These are phyloP conservation scores for Dendropsophus ebraccatus DNA, from an alignment of 2,113 vertebrate genomes.

Conservation along the genomic window DNA sequence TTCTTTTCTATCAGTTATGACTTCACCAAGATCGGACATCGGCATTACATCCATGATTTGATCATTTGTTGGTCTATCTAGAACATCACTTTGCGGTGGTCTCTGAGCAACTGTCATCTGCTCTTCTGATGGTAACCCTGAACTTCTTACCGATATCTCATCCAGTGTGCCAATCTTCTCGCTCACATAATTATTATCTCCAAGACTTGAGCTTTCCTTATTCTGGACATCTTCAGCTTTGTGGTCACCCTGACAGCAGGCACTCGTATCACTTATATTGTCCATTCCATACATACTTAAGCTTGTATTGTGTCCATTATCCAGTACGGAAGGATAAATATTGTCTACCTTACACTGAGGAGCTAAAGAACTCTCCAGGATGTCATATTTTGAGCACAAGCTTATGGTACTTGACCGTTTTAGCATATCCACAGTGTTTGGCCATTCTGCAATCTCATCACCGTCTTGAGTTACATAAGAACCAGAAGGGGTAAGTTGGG, in stretches of 20 bases:
- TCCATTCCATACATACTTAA: background rate
- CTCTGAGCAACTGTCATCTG: background rate
- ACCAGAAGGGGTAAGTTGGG: background rate
- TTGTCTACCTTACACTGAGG: background rate
- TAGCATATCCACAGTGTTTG: background rate
- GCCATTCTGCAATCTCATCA: background rate
- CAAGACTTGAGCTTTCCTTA: background rate
- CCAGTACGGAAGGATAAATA: background rate
- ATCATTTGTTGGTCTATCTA: background rate
- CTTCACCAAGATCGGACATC: no score
- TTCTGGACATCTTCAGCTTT: background rate
- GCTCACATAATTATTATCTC: background rate
- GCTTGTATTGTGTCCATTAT: background rate
- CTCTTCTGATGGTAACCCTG: background rate
- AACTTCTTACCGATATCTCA: background rate
- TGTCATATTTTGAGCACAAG: slow-evolving; percentile 22
- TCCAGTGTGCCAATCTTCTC: background rate
- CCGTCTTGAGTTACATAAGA: background rate
- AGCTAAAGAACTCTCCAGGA: background rate
- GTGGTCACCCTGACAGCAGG: background rate
- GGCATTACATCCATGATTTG: background rate
- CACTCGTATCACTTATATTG: background rate
- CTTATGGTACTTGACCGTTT: slow-evolving; percentile 18
- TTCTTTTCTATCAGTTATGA: no score
- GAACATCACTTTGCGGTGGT: no score